Evolutionary conservation across 1,140 invertebrate species (phyloP).

Genomic region (Metopolophium dirhodum): DNA sequence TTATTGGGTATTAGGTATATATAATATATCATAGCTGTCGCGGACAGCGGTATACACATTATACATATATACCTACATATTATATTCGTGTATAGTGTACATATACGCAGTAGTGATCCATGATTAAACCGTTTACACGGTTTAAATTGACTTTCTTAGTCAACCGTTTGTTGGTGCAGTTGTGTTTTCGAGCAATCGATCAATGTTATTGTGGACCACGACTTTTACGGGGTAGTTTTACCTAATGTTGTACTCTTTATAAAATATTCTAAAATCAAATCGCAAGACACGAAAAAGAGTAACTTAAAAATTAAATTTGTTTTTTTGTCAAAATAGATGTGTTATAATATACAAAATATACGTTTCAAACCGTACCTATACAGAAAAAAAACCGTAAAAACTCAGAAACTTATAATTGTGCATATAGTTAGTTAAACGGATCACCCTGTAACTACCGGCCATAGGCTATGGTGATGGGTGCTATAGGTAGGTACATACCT

Average conservation of each 20-base stretch:
- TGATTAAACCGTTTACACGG: background rate
- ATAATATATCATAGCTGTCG: background rate
- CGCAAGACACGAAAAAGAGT: background rate
- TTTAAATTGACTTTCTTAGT: background rate
- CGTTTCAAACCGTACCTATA: background rate
- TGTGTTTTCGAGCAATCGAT: background rate
- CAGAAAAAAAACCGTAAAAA: background rate
- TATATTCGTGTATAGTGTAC: background rate
- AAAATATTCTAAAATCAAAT: background rate
- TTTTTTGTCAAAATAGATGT: background rate
- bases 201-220: background rate
- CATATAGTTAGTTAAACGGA: background rate
- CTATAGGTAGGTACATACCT: background rate
- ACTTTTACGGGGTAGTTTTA: background rate
- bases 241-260: background rate
- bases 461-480: too few species aligned
- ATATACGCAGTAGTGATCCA: background rate
- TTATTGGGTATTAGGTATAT: background rate
- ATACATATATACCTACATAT: background rate
- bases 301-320: too few species aligned
- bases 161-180: background rate
- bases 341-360: background rate
- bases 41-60: background rate
- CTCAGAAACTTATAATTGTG: background rate
- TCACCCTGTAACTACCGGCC: background rate